phyloP scores from a whole-genome alignment of 2,888 invertebrate species.

The Drosophila testacea region DNA sequence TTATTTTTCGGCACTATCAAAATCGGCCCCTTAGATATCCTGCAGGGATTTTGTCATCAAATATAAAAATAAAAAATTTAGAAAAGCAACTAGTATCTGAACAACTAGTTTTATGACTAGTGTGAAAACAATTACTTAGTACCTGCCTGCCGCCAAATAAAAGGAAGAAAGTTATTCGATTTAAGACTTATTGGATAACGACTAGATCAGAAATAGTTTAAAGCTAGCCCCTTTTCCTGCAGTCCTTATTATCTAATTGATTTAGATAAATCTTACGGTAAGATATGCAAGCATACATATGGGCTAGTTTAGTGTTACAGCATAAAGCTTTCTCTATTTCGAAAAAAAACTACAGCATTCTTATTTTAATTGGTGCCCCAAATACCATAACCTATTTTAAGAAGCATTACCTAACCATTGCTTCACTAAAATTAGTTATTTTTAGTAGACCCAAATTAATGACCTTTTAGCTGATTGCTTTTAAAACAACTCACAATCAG shows the following conservation, averaged over 20 bases:
- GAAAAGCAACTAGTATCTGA: too few relatives aligned
- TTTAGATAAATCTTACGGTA: neutral
- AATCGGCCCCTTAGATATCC: neutral
- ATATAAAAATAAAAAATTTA: too few relatives aligned
- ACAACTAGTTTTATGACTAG: too few relatives aligned
- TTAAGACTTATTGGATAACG: too few relatives aligned
- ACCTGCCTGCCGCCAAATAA: too few relatives aligned
- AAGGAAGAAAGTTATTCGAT: too few relatives aligned
- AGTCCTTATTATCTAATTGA: neutral
- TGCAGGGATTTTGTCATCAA: too few relatives aligned
- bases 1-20: neutral
- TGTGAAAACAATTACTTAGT: too few relatives aligned
- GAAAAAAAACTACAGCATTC: neutral
- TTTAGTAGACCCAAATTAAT: conserved; percentile 17
- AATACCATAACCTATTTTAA: conserved; percentile 21
- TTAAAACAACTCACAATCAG: neutral
- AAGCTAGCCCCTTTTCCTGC: too few relatives aligned
- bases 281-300: neutral
- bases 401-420: conserved; percentile 7
- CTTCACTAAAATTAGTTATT: neutral
- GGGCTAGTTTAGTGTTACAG: too few relatives aligned
- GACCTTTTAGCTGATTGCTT: conserved; percentile 17
- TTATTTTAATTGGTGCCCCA: conserved; percentile 6
- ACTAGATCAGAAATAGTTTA: too few relatives aligned
- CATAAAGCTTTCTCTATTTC: too few relatives aligned